These are phyloP conservation scores for Hirtodrosophila alboralis DNA, from an alignment of 2,888 invertebrate genomes.

Conservation along the genomic window DNA sequence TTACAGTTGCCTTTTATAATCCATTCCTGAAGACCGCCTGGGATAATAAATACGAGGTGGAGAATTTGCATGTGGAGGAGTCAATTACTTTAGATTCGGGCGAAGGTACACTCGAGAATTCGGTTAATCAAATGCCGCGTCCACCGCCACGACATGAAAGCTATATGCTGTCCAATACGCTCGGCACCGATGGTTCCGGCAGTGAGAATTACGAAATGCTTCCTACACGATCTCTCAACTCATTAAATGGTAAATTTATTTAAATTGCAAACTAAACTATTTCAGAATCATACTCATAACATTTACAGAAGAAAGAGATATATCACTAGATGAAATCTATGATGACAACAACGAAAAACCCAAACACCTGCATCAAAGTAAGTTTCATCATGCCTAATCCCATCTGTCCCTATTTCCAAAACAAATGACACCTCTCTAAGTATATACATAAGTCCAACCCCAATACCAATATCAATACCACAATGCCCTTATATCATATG, in stretches of 20 bases:
- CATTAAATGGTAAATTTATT: conserved; percentile 84
- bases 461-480: neutral
- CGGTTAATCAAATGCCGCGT: conserved; percentile 87
- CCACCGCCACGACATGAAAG: conserved; percentile 91
- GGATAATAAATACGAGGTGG: conserved; percentile 97
- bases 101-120: conserved; percentile 89
- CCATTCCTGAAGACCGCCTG: conserved; percentile 98
- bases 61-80: conserved; percentile 95
- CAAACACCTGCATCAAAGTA: conserved; percentile 86
- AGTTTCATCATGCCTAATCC: conserved; percentile 49
- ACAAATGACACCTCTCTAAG: conserved; percentile 2
- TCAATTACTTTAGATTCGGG: conserved; percentile 87
- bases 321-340: conserved; percentile 84
- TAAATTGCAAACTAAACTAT: neutral
- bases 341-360: conserved; percentile 84
- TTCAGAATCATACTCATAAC: neutral
- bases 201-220: conserved; percentile 89
- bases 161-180: conserved; percentile 89
- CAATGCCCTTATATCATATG: too few species aligned
- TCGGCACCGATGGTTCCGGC: conserved; percentile 85
- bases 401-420: neutral
- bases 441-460: conserved; percentile 5
- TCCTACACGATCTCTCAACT: conserved; percentile 85
- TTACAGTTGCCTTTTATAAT: conserved; percentile 94
- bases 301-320: conserved; percentile 85